Percentiles rank a stretch among this genome's conserved stretches.
phyloP scores from a whole-genome alignment of 1,140 invertebrate genomes.

The Metaphire vulgaris region DNA sequence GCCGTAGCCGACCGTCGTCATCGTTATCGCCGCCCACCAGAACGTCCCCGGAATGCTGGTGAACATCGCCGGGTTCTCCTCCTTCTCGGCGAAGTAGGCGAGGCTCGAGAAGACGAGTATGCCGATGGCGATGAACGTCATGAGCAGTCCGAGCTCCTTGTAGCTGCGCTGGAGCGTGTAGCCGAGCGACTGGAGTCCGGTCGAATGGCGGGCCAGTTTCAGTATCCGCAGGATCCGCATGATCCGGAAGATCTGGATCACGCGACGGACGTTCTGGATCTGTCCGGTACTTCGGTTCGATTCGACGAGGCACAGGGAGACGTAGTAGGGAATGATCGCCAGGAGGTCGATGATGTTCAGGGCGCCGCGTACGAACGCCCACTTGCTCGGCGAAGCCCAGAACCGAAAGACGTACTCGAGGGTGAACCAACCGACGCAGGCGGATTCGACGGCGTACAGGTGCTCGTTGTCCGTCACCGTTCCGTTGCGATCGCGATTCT shows the following conservation, averaged over 20 bases:
- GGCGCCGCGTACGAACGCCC: conserved; percentile 96
- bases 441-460: conserved; percentile 67
- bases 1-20: conserved; percentile 55
- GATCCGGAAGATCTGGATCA: background rate
- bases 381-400: conserved; percentile 91
- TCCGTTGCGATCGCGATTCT: conserved; percentile 50
- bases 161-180: conserved; percentile 98
- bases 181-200: conserved; percentile 93
- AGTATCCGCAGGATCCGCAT: background rate
- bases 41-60: background rate
- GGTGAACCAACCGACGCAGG: conserved; percentile 98
- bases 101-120: conserved; percentile 97
- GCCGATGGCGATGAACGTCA: conserved; percentile 98
- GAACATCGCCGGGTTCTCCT: conserved; percentile 30
- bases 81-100: conserved; percentile 97
- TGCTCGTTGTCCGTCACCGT: conserved; percentile 39
- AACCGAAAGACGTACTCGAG: conserved; percentile 91
- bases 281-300: conserved; percentile 30
- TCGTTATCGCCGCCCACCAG: conserved; percentile 57
- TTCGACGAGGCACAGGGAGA: conserved; percentile 36
- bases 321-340: conserved; percentile 88
- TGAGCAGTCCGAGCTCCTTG: conserved; percentile 95
- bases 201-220: conserved; percentile 87
- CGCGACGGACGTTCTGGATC: background rate
- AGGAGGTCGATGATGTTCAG: conserved; percentile 94